Base-by-base conservation (phyloP, 2,113 vertebrate genomes). In the Octodon degus region DNA sequence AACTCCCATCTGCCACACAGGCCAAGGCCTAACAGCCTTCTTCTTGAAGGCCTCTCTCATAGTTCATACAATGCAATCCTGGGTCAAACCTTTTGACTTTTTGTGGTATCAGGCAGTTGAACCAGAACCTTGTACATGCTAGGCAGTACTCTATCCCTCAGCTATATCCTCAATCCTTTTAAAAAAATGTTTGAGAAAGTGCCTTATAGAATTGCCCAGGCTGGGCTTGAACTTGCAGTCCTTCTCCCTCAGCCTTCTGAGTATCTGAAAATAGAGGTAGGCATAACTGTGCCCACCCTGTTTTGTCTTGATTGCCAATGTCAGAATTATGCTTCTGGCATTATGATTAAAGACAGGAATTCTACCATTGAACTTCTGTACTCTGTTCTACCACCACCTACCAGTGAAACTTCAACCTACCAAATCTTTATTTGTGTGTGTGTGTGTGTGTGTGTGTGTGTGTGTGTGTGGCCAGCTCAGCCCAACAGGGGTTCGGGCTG, bases 1-100 rank as follows among this genome's bases (percentile, higher is more conserved):
- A 97, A 97, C 55, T 81, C 96, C 92, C 88, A 93, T 76, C 90
- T 86, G 90, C 90, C 91, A 60, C 77, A 32, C 27, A 3, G 24
- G 62, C 70, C 16, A 11, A 47, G 82, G 43, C 37, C 88, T 86
- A 79, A 94, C 76, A 43, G 53, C 32, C 37, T 47, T 60, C 62
- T 95, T 27, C 58, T 67, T 88, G 60, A 86, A 72, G 72, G 72
- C 37, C 34, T 77, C 58, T 67, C 24, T 92, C 72, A 25, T 62
- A 50, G 43, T 90, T 94, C 17, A n/a, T 32, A 62, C 5, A 72
- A 30, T 82, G 76, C 88, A 94, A 83, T 47, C 43, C 86, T 87
- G 10, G 20, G 9, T 84, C 68, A 19, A 63, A 27, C 34, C 50
- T 34, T 95, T 34, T 80, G 47, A 11, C 17, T 55, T 80, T 8